Evolutionary conservation across 2,797 vertebrate species (phyloP), one percentile per base, ranked within the genome.

Genomic region (Hemibagrus guttatus): DNA sequence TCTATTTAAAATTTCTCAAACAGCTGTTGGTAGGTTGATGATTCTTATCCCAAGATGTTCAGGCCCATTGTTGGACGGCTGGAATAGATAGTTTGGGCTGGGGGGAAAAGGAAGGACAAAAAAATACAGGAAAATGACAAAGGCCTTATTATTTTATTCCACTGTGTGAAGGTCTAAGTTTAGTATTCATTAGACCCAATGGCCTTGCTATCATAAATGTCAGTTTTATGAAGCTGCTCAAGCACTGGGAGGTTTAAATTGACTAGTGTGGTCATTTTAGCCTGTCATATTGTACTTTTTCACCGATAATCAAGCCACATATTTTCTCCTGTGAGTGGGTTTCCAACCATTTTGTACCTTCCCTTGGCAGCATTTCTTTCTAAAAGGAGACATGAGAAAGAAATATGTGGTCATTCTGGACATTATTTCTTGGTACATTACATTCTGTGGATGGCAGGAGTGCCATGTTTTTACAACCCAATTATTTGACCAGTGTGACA

Each of bases 141-240:
- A 85, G 26, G 54, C 19, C 54, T 71, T 86, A 61, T 86, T 81
- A 72, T 86, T 75, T 75, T 61, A 71, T 74, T 86, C 52, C 49
- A 31, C 19, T 68, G 13, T 81, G 39, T 52, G 42, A 83, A 87
- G n/a, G 64, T 79, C 64, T 61, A 79, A 9, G 39, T 87, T 87
- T 80, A 72, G 39, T 52, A 76, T 84, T 83, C 23, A 28, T 84
- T 56, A 63, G 16, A 31, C 46, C 42, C 23, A 87, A 59, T 69
- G 72, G 81, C 66, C 42, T 39, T 4, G 2, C 54, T 80, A 61
- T 61, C 71, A 56, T 81, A 81, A 81, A 82, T 82, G 66, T 64
- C 80, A 83, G 14, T 59, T 75, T 82, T 74, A 54, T 74, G 42
- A 54, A 82, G 69, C 68, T 63, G 58, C 52, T 52, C 69, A 82